These are phyloP conservation scores for Leptobrachium leishanense DNA, from an alignment of 2,113 vertebrate genomes.

Conservation along the genomic window DNA sequence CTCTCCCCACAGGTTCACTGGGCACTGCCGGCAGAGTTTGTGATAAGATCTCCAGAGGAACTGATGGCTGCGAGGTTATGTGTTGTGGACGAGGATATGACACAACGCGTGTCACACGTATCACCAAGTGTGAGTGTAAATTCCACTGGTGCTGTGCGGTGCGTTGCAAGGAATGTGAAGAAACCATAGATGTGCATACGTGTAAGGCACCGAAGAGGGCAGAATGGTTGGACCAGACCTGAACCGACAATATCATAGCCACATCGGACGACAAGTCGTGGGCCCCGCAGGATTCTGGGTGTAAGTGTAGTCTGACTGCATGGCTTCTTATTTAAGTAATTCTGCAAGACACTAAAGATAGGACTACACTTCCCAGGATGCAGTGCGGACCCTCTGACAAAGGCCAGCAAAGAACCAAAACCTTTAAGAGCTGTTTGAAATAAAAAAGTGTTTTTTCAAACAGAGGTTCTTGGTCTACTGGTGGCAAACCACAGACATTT, in stretches of 20 bases:
- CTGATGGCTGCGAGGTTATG: constrained; percentile 96
- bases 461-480: constrained; percentile 6
- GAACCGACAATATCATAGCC: constrained; percentile 58
- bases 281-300: constrained; percentile 73
- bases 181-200: constrained; percentile 91
- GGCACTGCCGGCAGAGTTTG: constrained; percentile 92
- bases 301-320: constrained; percentile 77
- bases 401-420: constrained; percentile 49
- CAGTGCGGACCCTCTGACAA: constrained; percentile 54
- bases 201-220: constrained; percentile 93
- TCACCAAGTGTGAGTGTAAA: constrained; percentile 97
- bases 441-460: constrained; percentile 22
- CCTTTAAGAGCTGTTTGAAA: constrained; percentile 50
- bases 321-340: constrained; percentile 81
- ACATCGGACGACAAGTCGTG: constrained; percentile 55
- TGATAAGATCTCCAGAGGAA: constrained; percentile 86
- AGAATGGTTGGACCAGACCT: constrained; percentile 88
- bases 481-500: constrained; percentile 19
- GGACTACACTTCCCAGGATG: constrained; percentile 68
- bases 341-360: constrained; percentile 78
- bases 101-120: constrained; percentile 87
- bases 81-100: constrained; percentile 98
- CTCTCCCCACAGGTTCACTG: constrained; percentile 77
- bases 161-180: constrained; percentile 91
- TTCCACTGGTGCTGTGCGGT: constrained; percentile 98